Evolutionary conservation across 2,113 vertebrate species (phyloP).

Genomic region (Ailuropoda melanoleuca): DNA sequence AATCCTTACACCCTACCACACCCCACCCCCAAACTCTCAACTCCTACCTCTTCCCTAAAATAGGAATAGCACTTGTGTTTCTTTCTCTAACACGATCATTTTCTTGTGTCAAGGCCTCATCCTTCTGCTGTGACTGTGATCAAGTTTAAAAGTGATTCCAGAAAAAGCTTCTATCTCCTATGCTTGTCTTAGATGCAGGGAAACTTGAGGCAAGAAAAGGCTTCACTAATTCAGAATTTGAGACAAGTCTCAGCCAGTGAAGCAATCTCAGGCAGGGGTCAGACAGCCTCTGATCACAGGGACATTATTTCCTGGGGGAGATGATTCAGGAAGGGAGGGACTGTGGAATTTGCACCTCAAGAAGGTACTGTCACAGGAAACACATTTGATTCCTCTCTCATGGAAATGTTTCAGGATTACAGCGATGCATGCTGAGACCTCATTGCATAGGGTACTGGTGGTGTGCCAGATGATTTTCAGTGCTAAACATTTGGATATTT

Average conservation of each 20-base stretch:
- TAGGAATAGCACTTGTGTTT: background rate
- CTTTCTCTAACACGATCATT: background rate
- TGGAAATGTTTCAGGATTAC: background rate
- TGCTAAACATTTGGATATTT: background rate
- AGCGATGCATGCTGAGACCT: background rate
- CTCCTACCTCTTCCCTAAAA: background rate
- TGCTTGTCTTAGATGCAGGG: background rate
- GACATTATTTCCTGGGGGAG: background rate
- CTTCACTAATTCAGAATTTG: background rate
- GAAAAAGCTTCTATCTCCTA: background rate
- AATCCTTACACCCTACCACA: background rate
- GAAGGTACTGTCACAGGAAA: background rate
- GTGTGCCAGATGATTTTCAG: background rate
- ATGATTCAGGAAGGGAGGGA: background rate
- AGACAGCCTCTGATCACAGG: background rate
- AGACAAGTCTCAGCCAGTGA: background rate
- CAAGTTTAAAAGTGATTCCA: background rate
- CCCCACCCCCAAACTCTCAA: background rate
- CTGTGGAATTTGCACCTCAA: background rate
- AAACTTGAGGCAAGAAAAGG: background rate
- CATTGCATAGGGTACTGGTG: background rate
- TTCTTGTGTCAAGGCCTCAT: background rate
- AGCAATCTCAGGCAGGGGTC: background rate
- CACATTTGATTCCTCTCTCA: background rate
- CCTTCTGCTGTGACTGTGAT: background rate